phyloP scores from a whole-genome alignment of 30 jellyfish, hydroid and myxozoan species.

The Aurelia sp. region DNA sequence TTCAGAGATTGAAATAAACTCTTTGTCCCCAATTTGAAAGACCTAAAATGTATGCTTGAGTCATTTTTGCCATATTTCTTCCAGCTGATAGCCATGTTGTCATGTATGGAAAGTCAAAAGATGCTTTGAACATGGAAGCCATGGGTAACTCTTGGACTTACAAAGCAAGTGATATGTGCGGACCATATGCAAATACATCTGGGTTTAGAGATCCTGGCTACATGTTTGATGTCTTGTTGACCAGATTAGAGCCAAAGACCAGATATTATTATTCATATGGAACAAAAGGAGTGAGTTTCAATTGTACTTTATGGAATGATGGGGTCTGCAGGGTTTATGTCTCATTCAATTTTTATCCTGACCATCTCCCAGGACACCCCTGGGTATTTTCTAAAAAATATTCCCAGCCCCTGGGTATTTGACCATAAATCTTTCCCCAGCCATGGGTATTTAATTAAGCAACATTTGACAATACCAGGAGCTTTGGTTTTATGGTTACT shows the following conservation, averaged over 20 bases:
- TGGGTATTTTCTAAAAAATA: no score
- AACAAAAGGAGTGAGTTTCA: slow-evolving; percentile 76
- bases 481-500: no score
- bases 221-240: slow-evolving; percentile 90
- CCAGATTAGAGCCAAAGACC: slow-evolving; percentile 75
- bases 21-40: no score
- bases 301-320: neutral
- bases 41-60: no score
- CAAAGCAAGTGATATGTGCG: slow-evolving; percentile 96
- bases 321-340: no score
- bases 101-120: slow-evolving; percentile 52
- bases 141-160: slow-evolving; percentile 78
- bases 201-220: slow-evolving; percentile 98
- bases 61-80: neutral
- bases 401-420: no score
- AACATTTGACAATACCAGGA: no score
- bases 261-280: slow-evolving; percentile 91
- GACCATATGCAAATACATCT: slow-evolving; percentile 90
- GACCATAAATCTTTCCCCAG: no score
- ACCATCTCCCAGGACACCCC: no score
- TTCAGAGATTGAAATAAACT: no score
- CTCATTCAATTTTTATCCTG: no score
- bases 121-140: slow-evolving; percentile 40
- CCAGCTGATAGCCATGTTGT: slow-evolving; percentile 71
- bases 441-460: no score